Conservation (phyloP, 2,113 vertebrate species). For the Neomonachus schauinslandi region DNA sequence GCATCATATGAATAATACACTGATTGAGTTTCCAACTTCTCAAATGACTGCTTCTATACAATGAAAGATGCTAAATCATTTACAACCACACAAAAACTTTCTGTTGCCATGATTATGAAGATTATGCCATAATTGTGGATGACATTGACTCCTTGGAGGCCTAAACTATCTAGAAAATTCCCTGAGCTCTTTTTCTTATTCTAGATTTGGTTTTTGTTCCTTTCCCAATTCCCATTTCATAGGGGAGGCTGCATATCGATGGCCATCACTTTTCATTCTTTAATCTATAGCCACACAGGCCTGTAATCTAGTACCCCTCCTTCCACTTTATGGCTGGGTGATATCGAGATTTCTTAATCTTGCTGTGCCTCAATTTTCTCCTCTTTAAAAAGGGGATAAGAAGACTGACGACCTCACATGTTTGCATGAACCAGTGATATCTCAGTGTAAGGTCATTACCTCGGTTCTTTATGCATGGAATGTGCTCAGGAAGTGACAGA, state of each 20-base stretch:
- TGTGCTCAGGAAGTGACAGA: background rate
- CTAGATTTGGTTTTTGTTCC: conserved; percentile 47
- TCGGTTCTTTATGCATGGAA: background rate
- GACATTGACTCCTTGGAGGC: background rate
- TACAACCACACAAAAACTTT: conserved; percentile 31
- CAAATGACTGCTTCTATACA: conserved; percentile 24
- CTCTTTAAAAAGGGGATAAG: conserved; percentile 25
- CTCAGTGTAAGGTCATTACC: background rate
- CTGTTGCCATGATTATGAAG: conserved; percentile 54
- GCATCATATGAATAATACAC: conserved; percentile 46
- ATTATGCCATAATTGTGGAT: background rate
- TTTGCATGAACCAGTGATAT: background rate
- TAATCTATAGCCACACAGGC: background rate
- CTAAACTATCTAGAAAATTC: conserved; percentile 51
- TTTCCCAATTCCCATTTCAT: background rate
- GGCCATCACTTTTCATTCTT: background rate
- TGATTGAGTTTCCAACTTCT: conserved; percentile 67
- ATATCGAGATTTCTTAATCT: background rate
- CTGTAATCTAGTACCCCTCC: background rate
- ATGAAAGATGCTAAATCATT: conserved; percentile 54
- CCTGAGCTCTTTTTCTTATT: conserved; percentile 40
- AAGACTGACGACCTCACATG: background rate
- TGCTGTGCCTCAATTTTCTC: background rate
- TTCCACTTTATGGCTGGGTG: background rate
- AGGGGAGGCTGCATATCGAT: background rate